Conservation (phyloP, 2,797 vertebrate genomes). For the Mallotus villosus region DNA sequence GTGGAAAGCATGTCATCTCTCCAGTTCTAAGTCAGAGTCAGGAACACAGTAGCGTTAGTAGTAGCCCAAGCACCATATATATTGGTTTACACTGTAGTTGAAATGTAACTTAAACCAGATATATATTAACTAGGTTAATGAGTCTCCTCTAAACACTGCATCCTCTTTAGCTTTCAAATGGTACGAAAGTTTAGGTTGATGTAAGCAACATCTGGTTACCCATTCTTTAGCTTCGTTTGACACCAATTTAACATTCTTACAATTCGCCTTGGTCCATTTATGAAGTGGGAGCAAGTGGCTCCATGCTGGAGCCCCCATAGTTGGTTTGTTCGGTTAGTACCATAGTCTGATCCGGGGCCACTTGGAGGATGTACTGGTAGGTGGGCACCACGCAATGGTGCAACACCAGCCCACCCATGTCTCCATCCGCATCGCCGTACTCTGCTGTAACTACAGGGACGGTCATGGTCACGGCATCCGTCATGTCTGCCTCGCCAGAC, state of each 20-base stretch:
- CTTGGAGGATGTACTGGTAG: slow-evolving; percentile 77
- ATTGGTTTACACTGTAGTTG: too few species aligned
- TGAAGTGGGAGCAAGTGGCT: background rate
- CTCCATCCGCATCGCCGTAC: slow-evolving; percentile 46
- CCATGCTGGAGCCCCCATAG: background rate
- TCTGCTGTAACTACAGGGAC: slow-evolving; percentile 41
- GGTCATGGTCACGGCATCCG: slow-evolving; percentile 53
- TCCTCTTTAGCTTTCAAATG: too few species aligned
- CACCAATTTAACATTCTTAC: background rate
- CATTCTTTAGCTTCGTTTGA: too few species aligned
- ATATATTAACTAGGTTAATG: too few species aligned
- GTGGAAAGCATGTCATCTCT: too few species aligned
- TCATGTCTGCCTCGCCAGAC: slow-evolving; percentile 55
- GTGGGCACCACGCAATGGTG: slow-evolving; percentile 73
- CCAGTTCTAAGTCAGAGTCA: too few species aligned
- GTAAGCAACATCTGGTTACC: too few species aligned
- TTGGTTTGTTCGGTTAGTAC: slow-evolving; percentile 32
- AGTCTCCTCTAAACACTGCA: too few species aligned
- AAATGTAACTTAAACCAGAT: too few species aligned
- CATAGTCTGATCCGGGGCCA: slow-evolving; percentile 65
- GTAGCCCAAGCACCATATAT: too few species aligned
- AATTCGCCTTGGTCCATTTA: background rate
- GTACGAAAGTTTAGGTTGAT: too few species aligned
- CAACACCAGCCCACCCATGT: slow-evolving; percentile 62
- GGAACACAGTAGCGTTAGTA: too few species aligned